phyloP scores from a whole-genome alignment of 92 coral and sea anemone species.

The Parazoanthus atlanticus region DNA sequence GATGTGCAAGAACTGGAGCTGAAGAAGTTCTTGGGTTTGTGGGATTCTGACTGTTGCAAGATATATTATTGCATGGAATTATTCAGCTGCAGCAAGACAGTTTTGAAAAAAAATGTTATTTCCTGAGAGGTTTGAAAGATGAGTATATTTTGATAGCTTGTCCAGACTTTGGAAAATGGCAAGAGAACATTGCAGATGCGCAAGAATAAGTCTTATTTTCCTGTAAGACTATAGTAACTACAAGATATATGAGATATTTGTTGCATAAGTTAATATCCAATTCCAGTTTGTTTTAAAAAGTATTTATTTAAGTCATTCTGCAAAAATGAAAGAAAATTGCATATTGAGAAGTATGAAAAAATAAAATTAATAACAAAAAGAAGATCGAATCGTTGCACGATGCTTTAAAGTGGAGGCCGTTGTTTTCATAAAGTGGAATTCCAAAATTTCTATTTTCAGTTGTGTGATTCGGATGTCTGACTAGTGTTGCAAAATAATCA shows the following conservation, averaged over 20 bases:
- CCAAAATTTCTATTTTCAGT: too few species aligned
- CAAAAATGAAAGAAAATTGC: constrained; percentile 6
- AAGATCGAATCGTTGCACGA: background rate
- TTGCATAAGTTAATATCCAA: constrained; percentile 39
- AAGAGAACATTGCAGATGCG: constrained; percentile 5
- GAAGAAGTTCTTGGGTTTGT: background rate
- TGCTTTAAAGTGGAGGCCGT: too few species aligned
- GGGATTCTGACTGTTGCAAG: background rate
- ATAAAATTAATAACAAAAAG: background rate
- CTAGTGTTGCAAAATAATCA: too few species aligned
- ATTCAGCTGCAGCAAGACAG: constrained; percentile 9
- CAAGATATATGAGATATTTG: constrained; percentile 28
- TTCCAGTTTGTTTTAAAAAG: constrained; percentile 41
- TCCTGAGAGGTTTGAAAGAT: background rate
- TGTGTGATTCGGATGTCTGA: too few species aligned
- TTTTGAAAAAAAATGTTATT: background rate
- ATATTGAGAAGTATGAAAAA: constrained; percentile 21
- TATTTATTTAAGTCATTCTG: constrained; percentile 33
- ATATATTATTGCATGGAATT: background rate
- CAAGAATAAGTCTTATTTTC: background rate
- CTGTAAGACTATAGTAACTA: background rate
- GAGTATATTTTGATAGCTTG: constrained; percentile 19
- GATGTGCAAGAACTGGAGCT: background rate
- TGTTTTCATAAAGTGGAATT: too few species aligned
- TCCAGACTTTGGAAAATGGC: background rate